These are phyloP conservation scores for Sminthurinus aureus DNA, from an alignment of 2,888 invertebrate genomes.

Conservation along the genomic window DNA sequence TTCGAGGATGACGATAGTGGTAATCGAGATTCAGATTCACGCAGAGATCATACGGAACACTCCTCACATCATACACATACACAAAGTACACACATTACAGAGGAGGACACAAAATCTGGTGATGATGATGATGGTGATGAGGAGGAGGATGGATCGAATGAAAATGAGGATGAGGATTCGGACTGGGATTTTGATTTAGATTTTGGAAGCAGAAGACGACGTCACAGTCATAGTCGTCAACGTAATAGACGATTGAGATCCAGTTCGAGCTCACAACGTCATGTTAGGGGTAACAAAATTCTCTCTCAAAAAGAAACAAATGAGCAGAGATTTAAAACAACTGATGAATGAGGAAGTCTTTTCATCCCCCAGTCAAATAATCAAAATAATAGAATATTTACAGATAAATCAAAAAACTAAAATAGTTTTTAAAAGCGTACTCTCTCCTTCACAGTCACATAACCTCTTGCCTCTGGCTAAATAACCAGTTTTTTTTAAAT, in stretches of 20 bases:
- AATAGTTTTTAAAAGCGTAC: not conserved
- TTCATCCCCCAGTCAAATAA: not conserved
- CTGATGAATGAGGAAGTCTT: slow-evolving; percentile 8
- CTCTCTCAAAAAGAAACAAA: not conserved
- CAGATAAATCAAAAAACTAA: not conserved
- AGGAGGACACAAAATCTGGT: too few relatives aligned
- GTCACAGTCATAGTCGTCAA: too few relatives aligned
- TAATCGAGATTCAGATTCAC: too few relatives aligned
- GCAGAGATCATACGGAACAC: too few relatives aligned
- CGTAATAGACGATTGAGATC: not conserved
- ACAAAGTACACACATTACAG: too few relatives aligned
- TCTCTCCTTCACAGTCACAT: not conserved
- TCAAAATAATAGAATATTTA: not conserved
- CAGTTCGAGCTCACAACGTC: slow-evolving; percentile 7
- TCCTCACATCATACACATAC: too few relatives aligned
- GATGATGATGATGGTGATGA: too few relatives aligned
- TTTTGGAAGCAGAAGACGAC: too few relatives aligned
- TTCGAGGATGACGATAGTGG: too few relatives aligned
- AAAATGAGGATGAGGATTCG: too few relatives aligned
- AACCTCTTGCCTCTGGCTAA: not conserved
- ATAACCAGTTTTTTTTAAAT: not conserved
- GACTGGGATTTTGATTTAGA: too few relatives aligned
- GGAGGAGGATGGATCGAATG: too few relatives aligned
- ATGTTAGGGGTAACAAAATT: slow-evolving; percentile 31
- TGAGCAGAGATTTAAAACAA: not conserved